phyloP scores from a whole-genome alignment of 2,888 invertebrate genomes.

The Chrysomela aeneicollis region DNA sequence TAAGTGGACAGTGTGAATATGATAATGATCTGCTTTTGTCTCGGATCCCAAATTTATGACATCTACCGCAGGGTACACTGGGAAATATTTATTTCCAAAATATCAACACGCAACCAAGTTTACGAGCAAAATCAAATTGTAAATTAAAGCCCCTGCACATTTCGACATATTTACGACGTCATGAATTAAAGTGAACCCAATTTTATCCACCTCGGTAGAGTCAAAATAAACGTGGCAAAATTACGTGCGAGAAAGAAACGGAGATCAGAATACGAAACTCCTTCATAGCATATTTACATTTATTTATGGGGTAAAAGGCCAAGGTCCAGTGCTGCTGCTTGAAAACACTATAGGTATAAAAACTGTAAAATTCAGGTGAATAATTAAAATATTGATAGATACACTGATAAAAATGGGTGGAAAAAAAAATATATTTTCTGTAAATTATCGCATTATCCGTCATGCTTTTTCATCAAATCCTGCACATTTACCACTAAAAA shows the following conservation, averaged over 20 bases:
- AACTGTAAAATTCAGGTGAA: too few relatives aligned
- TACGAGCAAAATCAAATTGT: constrained; percentile 40
- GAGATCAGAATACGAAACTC: not conserved
- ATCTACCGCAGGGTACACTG: constrained; percentile 33
- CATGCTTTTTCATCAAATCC: too few relatives aligned
- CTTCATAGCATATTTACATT: not conserved
- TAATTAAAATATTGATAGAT: too few relatives aligned
- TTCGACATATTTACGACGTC: constrained; percentile 44
- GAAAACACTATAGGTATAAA: too few relatives aligned
- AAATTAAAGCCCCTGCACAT: constrained; percentile 39
- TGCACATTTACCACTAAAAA: too few relatives aligned
- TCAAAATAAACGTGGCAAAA: constrained; percentile 27
- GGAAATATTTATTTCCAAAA: constrained; percentile 42
- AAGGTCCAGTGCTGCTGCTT: too few relatives aligned
- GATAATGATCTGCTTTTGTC: constrained; percentile 23
- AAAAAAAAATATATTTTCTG: too few relatives aligned
- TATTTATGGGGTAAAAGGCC: not conserved
- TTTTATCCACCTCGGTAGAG: constrained; percentile 29
- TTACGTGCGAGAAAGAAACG: constrained; percentile 22
- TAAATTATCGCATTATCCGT: too few relatives aligned
- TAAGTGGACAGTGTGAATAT: constrained; percentile 8
- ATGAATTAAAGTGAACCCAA: constrained; percentile 43
- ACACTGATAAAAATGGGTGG: too few relatives aligned
- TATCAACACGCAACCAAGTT: constrained; percentile 44
- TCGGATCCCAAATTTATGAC: constrained; percentile 33